Percentiles rank a stretch among this genome's conserved stretches.
These are phyloP conservation scores for Andrena praecox DNA, from an alignment of 2,888 invertebrate genomes.

Conservation along the genomic window DNA sequence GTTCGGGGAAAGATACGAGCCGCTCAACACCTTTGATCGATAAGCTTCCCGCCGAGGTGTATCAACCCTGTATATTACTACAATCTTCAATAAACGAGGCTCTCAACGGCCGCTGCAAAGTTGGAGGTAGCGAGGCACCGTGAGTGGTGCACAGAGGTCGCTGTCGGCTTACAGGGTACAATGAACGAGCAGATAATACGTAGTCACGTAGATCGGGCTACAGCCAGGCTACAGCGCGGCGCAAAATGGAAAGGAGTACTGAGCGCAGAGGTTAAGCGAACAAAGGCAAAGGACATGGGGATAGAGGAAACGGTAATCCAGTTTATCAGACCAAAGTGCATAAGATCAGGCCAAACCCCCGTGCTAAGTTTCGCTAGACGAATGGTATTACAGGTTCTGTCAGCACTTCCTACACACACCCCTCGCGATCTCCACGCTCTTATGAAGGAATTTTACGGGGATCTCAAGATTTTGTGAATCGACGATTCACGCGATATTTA, in stretches of 20 bases:
- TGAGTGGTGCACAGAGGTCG: constrained; percentile 22
- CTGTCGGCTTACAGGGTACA: constrained; percentile 48
- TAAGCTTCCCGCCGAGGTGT: constrained; percentile 18
- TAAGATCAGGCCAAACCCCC: constrained; percentile 78
- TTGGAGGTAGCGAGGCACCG: constrained; percentile 20
- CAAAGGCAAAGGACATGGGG: constrained; percentile 31
- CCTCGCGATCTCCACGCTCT: constrained; percentile 39
- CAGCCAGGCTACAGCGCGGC: constrained; percentile 23
- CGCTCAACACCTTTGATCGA: constrained; percentile 31
- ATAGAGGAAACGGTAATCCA: constrained; percentile 72
- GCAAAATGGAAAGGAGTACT: neutral
- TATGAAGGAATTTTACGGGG: constrained; percentile 69
- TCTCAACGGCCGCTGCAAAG: constrained; percentile 51
- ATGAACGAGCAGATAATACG: constrained; percentile 62
- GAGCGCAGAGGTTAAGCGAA: constrained; percentile 35
- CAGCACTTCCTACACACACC: constrained; percentile 39
- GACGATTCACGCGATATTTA: constrained; percentile 22
- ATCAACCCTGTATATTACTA: constrained; percentile 16
- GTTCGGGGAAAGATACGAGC: constrained; percentile 19
- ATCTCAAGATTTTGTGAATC: constrained; percentile 21
- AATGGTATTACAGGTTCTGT: constrained; percentile 75
- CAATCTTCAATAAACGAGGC: constrained; percentile 56
- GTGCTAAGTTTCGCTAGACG: constrained; percentile 68
- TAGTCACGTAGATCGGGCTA: constrained; percentile 12
- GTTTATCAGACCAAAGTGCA: constrained; percentile 79